phyloP scores from a whole-genome alignment of 2,113 vertebrate genomes.

The Sylvicapra grimmia region DNA sequence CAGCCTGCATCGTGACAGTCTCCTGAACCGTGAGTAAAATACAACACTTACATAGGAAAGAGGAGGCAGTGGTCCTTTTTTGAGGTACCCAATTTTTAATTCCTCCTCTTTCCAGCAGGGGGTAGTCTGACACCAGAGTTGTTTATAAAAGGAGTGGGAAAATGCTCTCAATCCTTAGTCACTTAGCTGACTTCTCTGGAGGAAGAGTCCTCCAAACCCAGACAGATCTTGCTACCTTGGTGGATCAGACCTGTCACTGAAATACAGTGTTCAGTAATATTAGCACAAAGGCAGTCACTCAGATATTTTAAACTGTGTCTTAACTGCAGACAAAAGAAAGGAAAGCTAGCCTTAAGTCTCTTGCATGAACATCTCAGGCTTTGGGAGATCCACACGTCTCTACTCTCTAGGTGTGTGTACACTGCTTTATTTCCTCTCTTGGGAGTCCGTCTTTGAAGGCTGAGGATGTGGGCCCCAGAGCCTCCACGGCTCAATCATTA shows the following conservation, averaged over 20 bases:
- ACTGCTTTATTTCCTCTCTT: neutral
- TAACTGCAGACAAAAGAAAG: conserved; percentile 63
- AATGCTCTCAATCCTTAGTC: conserved; percentile 6
- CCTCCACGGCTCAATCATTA: neutral
- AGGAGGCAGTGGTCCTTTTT: neutral
- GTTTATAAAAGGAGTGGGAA: neutral
- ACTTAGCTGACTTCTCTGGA: conserved; percentile 57
- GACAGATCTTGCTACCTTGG: conserved; percentile 65
- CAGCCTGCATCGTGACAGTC: neutral
- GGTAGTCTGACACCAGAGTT: conserved; percentile 74
- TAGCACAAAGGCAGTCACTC: conserved; percentile 69
- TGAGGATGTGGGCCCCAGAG: neutral
- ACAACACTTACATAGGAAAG: neutral
- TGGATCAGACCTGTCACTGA: conserved; percentile 74
- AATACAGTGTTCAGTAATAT: conserved; percentile 66
- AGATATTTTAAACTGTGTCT: conserved; percentile 63
- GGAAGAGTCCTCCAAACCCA: conserved; percentile 63
- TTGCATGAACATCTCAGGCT: neutral
- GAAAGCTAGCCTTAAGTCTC: conserved; percentile 52
- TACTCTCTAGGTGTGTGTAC: neutral
- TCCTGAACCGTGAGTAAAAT: neutral
- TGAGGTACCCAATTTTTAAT: neutral
- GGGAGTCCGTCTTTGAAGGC: neutral
- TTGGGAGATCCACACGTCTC: conserved; percentile 1
- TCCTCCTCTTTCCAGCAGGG: conserved; percentile 69